A percentile compares a stretch with the other conserved stretches of the same genome.
Conservation (phyloP, 2,888 invertebrate species). For the Neocrepidodera transversa region DNA sequence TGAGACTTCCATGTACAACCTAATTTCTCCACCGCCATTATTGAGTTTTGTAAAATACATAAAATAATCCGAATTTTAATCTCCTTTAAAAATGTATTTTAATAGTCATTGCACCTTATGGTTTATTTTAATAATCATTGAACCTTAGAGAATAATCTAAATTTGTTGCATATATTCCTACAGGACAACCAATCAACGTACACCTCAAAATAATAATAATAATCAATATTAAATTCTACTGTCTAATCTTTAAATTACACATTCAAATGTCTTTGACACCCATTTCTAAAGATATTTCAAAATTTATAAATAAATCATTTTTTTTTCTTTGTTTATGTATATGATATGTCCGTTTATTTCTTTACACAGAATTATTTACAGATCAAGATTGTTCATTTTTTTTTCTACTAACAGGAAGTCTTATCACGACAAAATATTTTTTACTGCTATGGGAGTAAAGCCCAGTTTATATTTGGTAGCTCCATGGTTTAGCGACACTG, state of each 20-base stretch:
- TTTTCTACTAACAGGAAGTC: slow-evolving; percentile 16
- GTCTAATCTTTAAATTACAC: slow-evolving; percentile 32
- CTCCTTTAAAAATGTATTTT: no score
- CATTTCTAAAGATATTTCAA: slow-evolving; percentile 34
- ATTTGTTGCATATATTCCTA: no score
- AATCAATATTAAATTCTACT: slow-evolving; percentile 15
- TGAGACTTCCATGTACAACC: no score
- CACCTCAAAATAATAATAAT: slow-evolving; percentile 1
- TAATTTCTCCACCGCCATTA: no score
- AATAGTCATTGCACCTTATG: no score
- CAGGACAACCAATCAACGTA: neutral
- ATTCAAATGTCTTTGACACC: slow-evolving; percentile 35
- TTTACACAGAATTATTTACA: slow-evolving; percentile 45
- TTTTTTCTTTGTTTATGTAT: slow-evolving; percentile 43
- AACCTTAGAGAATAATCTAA: no score
- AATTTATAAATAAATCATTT: slow-evolving; percentile 35
- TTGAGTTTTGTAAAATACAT: no score
- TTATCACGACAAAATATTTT: slow-evolving; percentile 9
- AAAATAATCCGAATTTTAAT: no score
- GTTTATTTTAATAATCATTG: no score
- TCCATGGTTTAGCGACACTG: no score
- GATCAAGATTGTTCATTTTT: slow-evolving; percentile 21
- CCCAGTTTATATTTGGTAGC: neutral
- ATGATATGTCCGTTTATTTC: slow-evolving; percentile 57
- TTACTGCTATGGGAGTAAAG: neutral